These are phyloP conservation scores for Cheiracanthium punctorium DNA, from an alignment of 2,888 invertebrate species.

Conservation along the genomic window DNA sequence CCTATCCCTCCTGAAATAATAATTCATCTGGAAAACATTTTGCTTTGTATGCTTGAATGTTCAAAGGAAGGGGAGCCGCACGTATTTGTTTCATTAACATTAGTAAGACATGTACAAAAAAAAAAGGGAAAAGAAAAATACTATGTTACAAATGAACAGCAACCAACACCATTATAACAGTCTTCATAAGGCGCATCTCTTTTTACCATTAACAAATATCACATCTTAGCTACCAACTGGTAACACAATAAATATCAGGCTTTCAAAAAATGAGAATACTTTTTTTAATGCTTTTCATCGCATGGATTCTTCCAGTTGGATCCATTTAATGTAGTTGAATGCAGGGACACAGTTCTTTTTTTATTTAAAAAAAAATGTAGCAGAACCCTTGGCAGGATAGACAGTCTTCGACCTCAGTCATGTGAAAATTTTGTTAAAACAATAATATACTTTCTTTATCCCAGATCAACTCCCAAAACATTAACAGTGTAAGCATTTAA, in stretches of 20 bases:
- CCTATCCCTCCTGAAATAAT: too few relatives aligned
- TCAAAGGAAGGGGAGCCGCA: background rate
- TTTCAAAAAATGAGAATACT: slow-evolving; percentile 49
- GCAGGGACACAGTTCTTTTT: too few relatives aligned
- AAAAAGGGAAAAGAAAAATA: slow-evolving; percentile 45
- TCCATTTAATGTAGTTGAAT: too few relatives aligned
- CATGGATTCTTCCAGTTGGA: background rate
- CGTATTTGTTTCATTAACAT: slow-evolving; percentile 26
- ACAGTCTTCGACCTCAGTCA: too few relatives aligned
- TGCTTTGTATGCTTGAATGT: too few relatives aligned
- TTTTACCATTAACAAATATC: slow-evolving; percentile 69
- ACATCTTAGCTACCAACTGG: slow-evolving; percentile 68
- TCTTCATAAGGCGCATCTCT: slow-evolving; percentile 69
- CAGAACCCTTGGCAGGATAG: too few relatives aligned
- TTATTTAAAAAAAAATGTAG: too few relatives aligned
- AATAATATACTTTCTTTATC: too few relatives aligned
- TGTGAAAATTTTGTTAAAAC: too few relatives aligned
- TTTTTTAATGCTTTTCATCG: background rate
- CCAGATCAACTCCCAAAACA: too few relatives aligned
- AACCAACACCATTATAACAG: slow-evolving; percentile 70
- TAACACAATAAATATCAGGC: slow-evolving; percentile 69
- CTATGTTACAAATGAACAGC: slow-evolving; percentile 70
- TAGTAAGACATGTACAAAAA: slow-evolving; percentile 58
- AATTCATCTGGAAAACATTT: too few relatives aligned
- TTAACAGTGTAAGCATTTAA: too few relatives aligned